A percentile compares a stretch with the other conserved stretches of the same genome.
Conservation (phyloP, 2,888 invertebrate genomes). For the Diarsia rubi region DNA sequence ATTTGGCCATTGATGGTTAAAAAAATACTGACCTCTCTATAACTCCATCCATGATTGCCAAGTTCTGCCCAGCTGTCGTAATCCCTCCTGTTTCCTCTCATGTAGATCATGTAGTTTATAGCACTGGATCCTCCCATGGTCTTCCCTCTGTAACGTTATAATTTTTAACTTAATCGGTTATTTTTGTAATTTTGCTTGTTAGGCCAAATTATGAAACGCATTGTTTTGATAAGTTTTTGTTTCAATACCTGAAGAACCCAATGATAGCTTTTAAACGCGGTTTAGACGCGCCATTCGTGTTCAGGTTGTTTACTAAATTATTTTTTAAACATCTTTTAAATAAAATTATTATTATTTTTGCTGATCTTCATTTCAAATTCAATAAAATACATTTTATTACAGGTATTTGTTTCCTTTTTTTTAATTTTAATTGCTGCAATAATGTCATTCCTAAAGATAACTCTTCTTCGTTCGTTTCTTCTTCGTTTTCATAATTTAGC, state of each 20-base stretch:
- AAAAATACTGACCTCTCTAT: conserved; percentile 84
- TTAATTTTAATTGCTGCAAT: too few relatives aligned
- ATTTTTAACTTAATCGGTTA: conserved; percentile 5
- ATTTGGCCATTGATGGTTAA: not conserved
- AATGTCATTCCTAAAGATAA: too few relatives aligned
- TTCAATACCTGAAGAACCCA: not conserved
- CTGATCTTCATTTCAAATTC: too few relatives aligned
- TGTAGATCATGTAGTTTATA: conserved; percentile 93
- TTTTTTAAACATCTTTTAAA: too few relatives aligned
- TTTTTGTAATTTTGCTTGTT: conserved; percentile 5
- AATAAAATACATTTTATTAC: too few relatives aligned
- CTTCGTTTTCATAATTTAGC: conserved; percentile 46
- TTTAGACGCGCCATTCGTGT: too few relatives aligned
- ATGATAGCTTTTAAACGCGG: too few relatives aligned
- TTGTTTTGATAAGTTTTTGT: not conserved
- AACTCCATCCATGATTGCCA: conserved; percentile 92
- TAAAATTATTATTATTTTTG: too few relatives aligned
- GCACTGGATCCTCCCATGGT: conserved; percentile 93
- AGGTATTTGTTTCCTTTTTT: too few relatives aligned
- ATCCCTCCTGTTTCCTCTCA: conserved; percentile 91
- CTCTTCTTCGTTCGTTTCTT: too few relatives aligned
- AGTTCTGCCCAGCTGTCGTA: conserved; percentile 92
- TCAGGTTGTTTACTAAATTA: too few relatives aligned
- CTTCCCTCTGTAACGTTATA: conserved; percentile 87
- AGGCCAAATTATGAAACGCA: conserved; percentile 48